phyloP scores from a whole-genome alignment of 2,888 invertebrate genomes.

The Hoplodrina blanda region DNA sequence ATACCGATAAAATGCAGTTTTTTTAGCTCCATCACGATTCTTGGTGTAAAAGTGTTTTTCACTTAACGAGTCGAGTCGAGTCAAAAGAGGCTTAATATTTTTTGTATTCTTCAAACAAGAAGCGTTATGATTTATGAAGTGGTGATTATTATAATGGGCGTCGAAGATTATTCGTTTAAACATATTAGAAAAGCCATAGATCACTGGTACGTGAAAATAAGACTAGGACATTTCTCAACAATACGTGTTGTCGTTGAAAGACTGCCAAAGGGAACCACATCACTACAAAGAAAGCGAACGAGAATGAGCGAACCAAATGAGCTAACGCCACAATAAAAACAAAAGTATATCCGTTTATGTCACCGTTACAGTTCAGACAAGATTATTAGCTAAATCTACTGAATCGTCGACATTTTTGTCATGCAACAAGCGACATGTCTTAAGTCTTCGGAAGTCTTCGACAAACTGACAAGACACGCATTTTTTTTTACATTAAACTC shows the following conservation, averaged over 20 bases:
- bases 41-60: conserved; percentile 1
- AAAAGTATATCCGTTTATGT: conserved; percentile 39
- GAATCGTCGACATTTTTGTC: conserved; percentile 25
- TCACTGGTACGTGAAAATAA: conserved; percentile 7
- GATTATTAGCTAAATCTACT: conserved; percentile 19
- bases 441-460: neutral
- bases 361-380: conserved; percentile 15
- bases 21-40: conserved; percentile 13
- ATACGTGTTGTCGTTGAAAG: conserved; percentile 35
- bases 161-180: conserved; percentile 6
- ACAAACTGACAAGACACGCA: neutral
- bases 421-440: conserved; percentile 17
- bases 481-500: neutral
- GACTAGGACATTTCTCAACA: conserved; percentile 5
- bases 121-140: neutral
- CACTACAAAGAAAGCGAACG: conserved; percentile 29
- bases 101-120: conserved; percentile 5
- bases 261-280: conserved; percentile 34
- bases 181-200: neutral
- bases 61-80: neutral
- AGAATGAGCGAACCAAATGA: conserved; percentile 39
- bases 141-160: conserved; percentile 9
- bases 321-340: conserved; percentile 39
- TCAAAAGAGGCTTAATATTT: conserved; percentile 25
- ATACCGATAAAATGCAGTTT: conserved; percentile 43